A percentile compares a stretch with the other conserved stretches of the same genome.
These are phyloP conservation scores for Pagetopsis macropterus DNA, from an alignment of 2,797 vertebrate species.

Conservation along the genomic window DNA sequence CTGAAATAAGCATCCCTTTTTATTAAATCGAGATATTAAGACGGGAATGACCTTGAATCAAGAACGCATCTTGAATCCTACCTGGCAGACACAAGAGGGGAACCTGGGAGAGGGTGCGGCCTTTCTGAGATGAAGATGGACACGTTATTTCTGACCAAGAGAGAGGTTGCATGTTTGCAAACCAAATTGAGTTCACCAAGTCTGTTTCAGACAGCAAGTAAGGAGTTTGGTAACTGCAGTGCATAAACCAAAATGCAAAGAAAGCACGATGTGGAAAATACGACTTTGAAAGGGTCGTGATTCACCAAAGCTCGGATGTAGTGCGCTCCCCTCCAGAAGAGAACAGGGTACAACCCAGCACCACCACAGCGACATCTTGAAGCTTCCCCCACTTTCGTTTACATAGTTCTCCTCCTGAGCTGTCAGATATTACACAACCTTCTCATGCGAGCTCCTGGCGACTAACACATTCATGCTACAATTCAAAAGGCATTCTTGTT, in stretches of 20 bases:
- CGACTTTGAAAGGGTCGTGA: slow-evolving; percentile 15
- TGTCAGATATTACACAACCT: slow-evolving; percentile 54
- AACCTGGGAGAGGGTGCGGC: slow-evolving; percentile 6
- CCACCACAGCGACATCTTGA: slow-evolving; percentile 10
- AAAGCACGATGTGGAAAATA: slow-evolving; percentile 12
- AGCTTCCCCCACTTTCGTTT: slow-evolving; percentile 36
- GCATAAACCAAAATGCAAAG: neutral
- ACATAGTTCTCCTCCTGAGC: slow-evolving; percentile 51
- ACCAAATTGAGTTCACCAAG: neutral
- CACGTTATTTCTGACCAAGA: neutral
- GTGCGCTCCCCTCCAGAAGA: slow-evolving; percentile 24
- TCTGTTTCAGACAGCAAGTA: neutral
- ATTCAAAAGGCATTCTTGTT: slow-evolving; percentile 32
- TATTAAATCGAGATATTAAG: no score
- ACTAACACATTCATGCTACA: slow-evolving; percentile 41
- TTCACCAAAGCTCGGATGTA: slow-evolving; percentile 41
- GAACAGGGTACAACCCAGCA: slow-evolving; percentile 6
- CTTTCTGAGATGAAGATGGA: slow-evolving; percentile 8
- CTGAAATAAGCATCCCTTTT: no score
- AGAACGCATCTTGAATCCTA: neutral
- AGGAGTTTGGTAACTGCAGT: neutral
- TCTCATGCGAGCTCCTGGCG: slow-evolving; percentile 43
- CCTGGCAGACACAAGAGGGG: slow-evolving; percentile 23
- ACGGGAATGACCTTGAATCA: no score
- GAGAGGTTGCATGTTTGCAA: neutral